Base-by-base conservation (phyloP, 2,113 vertebrate genomes). In the Paracanthobrama guichenoti region DNA sequence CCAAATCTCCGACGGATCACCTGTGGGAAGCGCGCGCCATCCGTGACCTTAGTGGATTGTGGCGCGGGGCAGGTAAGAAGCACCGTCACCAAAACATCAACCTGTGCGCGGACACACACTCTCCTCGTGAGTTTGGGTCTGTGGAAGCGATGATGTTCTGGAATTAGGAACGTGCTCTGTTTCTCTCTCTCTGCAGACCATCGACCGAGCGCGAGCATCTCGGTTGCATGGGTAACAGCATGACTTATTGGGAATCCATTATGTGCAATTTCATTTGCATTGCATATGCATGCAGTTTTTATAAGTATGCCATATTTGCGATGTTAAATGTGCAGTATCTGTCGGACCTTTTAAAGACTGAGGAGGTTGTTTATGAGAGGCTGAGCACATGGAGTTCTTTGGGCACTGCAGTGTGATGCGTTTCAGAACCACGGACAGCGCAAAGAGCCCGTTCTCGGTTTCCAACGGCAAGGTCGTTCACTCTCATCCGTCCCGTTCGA, bases 361-460 rank as follows among this genome's bases (percentile, higher is more conserved):
- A 24, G 53, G 35, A 24, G n/a, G 39, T 28, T 64, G 39, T 64
- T 81, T 57, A 39, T 55, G 18, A 39, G 46, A 18, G 42, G 20
- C 50, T 60, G 18, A 35, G 31, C 69, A 75, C 46, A 81, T 62
- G 60, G 78, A 80, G 26, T 79, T 46, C 28, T 59, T 44, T 42
- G n/a, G 81, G 71, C 83, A 80, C 72, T 81, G 85, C 80, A 69
- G 85, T 82, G 69, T 46, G n/a, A n/a, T 67, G 46, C 60, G 50
- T 76, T 86, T 87, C 85, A 89, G 87, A 84, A 89, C 88, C 85
- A 6, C 28, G 86, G 76, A 85, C 84, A 89, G 88, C 76, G 82
- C 74, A 55, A 39, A 46, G 73, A 59, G 48, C 44, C 53, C 78
- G 66, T 69, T 22, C 66, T 39, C 39, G 60, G 62, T 79, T 44